A percentile compares a stretch with the other conserved stretches of the same genome.
phyloP scores from a whole-genome alignment of 2,888 invertebrate species.

The Drosophila niveifrons region DNA sequence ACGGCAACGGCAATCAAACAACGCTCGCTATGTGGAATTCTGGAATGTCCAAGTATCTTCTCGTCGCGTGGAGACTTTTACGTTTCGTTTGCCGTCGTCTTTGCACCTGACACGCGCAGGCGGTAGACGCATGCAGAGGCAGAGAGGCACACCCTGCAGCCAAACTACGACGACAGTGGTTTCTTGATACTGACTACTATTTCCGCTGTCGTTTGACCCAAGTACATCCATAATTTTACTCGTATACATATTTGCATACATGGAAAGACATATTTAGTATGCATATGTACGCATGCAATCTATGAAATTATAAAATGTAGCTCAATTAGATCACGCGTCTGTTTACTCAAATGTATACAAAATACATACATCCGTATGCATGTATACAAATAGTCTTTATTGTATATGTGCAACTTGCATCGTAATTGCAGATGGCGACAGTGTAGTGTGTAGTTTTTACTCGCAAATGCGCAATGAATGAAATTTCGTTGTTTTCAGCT shows the following conservation, averaged over 20 bases:
- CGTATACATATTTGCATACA: neutral
- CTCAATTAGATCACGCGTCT: constrained; percentile 37
- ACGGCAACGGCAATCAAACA: constrained; percentile 68
- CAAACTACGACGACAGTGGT: constrained; percentile 34
- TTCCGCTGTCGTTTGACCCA: constrained; percentile 37
- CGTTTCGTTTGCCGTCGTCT: constrained; percentile 39
- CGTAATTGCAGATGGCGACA: constrained; percentile 63
- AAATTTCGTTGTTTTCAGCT: constrained; percentile 77
- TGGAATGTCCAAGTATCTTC: constrained; percentile 72
- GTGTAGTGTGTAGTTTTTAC: constrained; percentile 65
- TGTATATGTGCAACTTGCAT: constrained; percentile 34
- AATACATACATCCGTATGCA: constrained; percentile 1
- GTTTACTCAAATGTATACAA: constrained; percentile 22
- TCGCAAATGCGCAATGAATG: constrained; percentile 80
- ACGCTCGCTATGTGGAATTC: constrained; percentile 67
- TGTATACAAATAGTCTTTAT: neutral
- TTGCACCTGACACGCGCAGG: constrained; percentile 59
- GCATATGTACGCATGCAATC: neutral
- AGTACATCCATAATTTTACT: neutral
- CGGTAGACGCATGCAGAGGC: constrained; percentile 4
- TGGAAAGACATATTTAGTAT: neutral
- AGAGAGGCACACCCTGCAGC: constrained; percentile 54
- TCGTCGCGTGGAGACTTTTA: constrained; percentile 60
- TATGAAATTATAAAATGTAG: constrained; percentile 34
- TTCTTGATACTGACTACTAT: constrained; percentile 32